These are phyloP conservation scores for Heterocephalus glaber DNA, from an alignment of 2,113 vertebrate genomes.

Conservation along the genomic window DNA sequence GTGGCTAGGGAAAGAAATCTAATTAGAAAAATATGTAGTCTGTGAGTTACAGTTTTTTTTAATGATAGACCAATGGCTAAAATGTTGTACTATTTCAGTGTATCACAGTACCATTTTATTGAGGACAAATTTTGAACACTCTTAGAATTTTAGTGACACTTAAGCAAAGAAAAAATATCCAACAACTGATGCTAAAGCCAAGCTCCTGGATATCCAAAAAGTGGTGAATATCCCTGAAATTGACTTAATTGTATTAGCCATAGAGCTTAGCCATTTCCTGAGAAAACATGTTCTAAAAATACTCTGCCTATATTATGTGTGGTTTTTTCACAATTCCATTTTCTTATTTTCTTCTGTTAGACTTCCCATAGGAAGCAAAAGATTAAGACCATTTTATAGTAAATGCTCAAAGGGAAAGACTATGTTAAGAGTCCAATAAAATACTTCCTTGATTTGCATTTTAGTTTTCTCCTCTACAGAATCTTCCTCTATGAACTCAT, in stretches of 20 bases:
- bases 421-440: slow-evolving; percentile 12
- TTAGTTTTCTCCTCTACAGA: slow-evolving; percentile 5
- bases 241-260: not conserved
- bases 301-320: not conserved
- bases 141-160: not conserved
- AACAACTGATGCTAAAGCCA: not conserved
- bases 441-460: slow-evolving; percentile 32
- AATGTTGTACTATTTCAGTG: not conserved
- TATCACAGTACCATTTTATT: not conserved
- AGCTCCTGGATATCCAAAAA: not conserved
- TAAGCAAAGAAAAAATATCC: slow-evolving; percentile 17
- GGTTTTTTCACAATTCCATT: not conserved
- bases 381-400: not conserved
- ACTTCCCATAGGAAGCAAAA: not conserved
- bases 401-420: slow-evolving; percentile 9
- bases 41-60: not conserved
- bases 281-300: slow-evolving; percentile 51
- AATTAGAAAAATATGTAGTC: slow-evolving; percentile 50
- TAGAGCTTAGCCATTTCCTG: not conserved
- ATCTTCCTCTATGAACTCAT: not conserved
- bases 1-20: slow-evolving; percentile 37
- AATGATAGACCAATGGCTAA: not conserved
- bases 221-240: not conserved
- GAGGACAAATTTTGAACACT: not conserved
- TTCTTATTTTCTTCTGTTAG: slow-evolving; percentile 49